Percentiles rank a stretch among this genome's conserved stretches.
These are phyloP conservation scores for Solenodon paradoxus DNA, from an alignment of 2,113 vertebrate species.

Conservation along the genomic window DNA sequence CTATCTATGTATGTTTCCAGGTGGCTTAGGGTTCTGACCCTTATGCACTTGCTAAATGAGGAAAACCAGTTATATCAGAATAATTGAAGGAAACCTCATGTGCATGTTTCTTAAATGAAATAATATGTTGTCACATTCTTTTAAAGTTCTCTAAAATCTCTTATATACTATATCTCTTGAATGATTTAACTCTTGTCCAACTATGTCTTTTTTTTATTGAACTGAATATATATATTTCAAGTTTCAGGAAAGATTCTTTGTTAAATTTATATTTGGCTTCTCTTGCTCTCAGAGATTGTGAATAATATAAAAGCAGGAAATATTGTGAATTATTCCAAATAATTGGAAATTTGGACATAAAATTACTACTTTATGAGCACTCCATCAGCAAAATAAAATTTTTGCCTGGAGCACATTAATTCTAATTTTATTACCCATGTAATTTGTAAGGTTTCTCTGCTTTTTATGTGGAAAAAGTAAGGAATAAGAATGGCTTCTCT, in stretches of 20 bases:
- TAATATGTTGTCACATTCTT: not conserved
- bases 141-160: constrained; percentile 12
- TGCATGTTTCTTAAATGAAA: constrained; percentile 32
- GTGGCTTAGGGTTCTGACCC: not conserved
- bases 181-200: constrained; percentile 6
- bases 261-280: constrained; percentile 44
- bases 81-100: not conserved
- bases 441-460: constrained; percentile 36
- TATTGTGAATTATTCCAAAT: constrained; percentile 34
- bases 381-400: not conserved
- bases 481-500: not conserved
- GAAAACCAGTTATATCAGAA: not conserved
- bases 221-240: not conserved
- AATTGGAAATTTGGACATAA: constrained; percentile 35
- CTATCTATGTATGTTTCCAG: too few species aligned
- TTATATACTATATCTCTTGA: not conserved
- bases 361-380: not conserved
- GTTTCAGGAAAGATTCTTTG: constrained; percentile 39
- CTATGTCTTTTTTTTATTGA: not conserved
- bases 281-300: constrained; percentile 5
- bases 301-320: constrained; percentile 34
- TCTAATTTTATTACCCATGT: constrained; percentile 36
- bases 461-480: constrained; percentile 58
- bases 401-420: constrained; percentile 26
- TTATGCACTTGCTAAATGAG: not conserved